These are phyloP conservation scores for Pungitius pungitius DNA, from an alignment of 2,113 vertebrate species.

Conservation along the genomic window DNA sequence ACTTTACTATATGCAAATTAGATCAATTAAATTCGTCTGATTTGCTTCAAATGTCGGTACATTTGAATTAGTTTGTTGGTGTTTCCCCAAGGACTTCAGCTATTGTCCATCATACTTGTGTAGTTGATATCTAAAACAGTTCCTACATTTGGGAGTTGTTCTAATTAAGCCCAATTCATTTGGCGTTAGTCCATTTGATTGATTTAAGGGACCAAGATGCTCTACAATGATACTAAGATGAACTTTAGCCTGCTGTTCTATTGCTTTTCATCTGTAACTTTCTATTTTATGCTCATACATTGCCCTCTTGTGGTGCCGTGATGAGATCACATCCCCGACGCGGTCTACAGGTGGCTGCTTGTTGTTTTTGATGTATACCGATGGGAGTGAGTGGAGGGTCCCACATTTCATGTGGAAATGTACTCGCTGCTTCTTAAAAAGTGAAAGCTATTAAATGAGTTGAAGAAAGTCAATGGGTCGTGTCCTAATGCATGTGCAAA, in stretches of 20 bases:
- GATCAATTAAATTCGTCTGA: not conserved
- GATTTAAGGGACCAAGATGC: not conserved
- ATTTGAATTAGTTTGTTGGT: not conserved
- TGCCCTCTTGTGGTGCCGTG: conserved; percentile 59
- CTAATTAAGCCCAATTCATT: not conserved
- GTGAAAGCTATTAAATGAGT: too few relatives aligned
- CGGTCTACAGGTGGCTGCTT: conserved; percentile 45
- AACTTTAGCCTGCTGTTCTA: not conserved
- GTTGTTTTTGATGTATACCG: not conserved
- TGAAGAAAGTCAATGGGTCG: too few relatives aligned
- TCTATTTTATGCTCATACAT: conserved; percentile 6
- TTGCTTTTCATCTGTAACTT: not conserved
- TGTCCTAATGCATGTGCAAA: too few relatives aligned
- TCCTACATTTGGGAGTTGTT: not conserved
- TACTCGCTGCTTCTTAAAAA: too few relatives aligned
- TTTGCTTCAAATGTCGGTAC: not conserved
- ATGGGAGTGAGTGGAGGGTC: too few relatives aligned
- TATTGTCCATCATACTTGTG: not conserved
- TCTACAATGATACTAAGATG: not conserved
- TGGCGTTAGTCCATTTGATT: accelerated
- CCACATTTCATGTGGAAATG: too few relatives aligned
- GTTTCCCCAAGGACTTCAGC: not conserved
- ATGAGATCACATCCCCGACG: conserved; percentile 44
- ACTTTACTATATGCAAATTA: not conserved
- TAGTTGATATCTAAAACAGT: not conserved